Conservation (phyloP, 2,797 vertebrate species). For the Lepus townsendii region DNA sequence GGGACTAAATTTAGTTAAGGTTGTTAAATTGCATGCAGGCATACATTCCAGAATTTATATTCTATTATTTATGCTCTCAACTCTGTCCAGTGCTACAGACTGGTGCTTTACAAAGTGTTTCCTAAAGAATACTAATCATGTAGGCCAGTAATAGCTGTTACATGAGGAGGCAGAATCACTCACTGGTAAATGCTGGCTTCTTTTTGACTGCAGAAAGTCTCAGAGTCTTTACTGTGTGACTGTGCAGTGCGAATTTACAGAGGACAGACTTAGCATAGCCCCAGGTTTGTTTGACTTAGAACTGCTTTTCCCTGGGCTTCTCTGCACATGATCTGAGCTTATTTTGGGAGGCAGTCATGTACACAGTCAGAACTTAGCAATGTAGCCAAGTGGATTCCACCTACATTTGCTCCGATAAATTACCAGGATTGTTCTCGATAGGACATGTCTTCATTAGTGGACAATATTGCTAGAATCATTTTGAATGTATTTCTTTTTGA, state of each 20-base stretch:
- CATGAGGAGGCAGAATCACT: background rate
- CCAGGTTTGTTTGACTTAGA: background rate
- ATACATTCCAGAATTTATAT: background rate
- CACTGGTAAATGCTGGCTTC: conserved; percentile 15
- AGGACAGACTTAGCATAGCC: background rate
- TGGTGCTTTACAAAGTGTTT: conserved; percentile 44
- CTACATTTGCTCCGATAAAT: background rate
- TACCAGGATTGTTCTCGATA: background rate
- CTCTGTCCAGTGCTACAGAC: background rate
- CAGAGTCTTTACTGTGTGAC: background rate
- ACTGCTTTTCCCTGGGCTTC: background rate
- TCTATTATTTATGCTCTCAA: background rate
- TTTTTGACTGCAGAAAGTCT: conserved; percentile 40
- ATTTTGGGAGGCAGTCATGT: background rate
- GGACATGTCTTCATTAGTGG: background rate
- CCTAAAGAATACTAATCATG: background rate
- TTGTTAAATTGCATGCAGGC: background rate
- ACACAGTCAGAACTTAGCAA: background rate
- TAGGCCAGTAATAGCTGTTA: background rate
- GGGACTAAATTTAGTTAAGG: conserved; percentile 35
- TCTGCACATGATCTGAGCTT: background rate
- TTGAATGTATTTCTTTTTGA: background rate
- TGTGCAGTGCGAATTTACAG: background rate
- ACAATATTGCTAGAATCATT: background rate
- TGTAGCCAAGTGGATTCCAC: background rate